Evolutionary conservation across 2,797 vertebrate species (phyloP).

Genomic region (Iguana delicatissima): DNA sequence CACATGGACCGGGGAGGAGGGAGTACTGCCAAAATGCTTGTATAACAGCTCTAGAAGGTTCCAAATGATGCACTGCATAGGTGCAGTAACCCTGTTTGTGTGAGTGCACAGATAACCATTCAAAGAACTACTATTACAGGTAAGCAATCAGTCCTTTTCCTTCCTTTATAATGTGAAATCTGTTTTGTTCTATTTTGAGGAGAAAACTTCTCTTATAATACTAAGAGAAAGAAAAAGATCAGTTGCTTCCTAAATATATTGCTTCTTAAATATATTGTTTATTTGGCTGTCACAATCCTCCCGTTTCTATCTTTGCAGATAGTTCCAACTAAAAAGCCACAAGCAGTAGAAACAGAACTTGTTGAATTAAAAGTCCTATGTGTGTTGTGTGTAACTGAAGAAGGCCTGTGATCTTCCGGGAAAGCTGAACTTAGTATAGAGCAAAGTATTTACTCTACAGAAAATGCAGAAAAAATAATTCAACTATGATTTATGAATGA

Average conservation of each 20-base stretch:
- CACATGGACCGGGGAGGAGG: no score
- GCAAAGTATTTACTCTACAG: not conserved
- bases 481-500: constrained; percentile 19
- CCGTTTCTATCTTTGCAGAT: not conserved
- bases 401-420: not conserved
- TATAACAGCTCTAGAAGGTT: no score
- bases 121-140: no score
- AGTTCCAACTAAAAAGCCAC: not conserved
- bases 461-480: not conserved
- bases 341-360: not conserved
- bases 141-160: no score
- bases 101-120: no score
- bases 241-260: no score
- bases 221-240: not conserved
- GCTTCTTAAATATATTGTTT: no score
- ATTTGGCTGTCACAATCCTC: not conserved
- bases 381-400: not conserved
- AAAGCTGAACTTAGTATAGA: not conserved
- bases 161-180: no score
- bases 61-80: no score
- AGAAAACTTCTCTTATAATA: not conserved
- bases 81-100: no score
- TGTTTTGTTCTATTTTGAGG: no score
- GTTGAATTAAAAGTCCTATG: not conserved
- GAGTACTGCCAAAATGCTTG: no score